A percentile compares a stretch with the other conserved stretches of the same genome.
Evolutionary conservation across 2,113 vertebrate genomes (phyloP).

Genomic region (Perca fluviatilis): DNA sequence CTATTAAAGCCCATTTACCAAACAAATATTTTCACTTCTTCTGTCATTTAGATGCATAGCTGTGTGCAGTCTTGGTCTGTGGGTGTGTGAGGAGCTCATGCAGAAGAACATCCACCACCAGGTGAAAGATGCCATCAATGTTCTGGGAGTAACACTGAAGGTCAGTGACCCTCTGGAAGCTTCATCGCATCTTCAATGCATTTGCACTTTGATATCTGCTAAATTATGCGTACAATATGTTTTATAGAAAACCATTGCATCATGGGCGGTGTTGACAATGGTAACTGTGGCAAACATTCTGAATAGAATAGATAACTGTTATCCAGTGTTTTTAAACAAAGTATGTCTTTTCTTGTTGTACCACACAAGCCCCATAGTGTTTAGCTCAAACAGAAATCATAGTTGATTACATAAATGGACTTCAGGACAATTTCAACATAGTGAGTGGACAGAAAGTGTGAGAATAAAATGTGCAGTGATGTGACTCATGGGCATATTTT

Average conservation of each 20-base stretch:
- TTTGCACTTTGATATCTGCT: background rate
- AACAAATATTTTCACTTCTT: background rate
- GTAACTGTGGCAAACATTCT: background rate
- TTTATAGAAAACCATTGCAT: background rate
- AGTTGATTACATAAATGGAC: slow-evolving; percentile 66
- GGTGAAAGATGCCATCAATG: slow-evolving; percentile 94
- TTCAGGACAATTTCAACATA: slow-evolving; percentile 60
- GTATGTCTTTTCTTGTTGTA: slow-evolving; percentile 21
- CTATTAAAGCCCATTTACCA: background rate
- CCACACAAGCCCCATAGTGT: slow-evolving; percentile 14
- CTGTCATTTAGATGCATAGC: slow-evolving; percentile 89
- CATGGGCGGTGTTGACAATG: background rate
- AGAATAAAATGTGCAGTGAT: slow-evolving; percentile 56
- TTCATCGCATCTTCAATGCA: background rate
- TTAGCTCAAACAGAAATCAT: slow-evolving; percentile 57
- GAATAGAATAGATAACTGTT: background rate
- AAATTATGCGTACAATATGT: background rate
- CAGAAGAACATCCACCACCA: slow-evolving; percentile 89
- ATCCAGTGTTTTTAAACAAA: slow-evolving; percentile 10
- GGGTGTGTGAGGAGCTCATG: slow-evolving; percentile 95
- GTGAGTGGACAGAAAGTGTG: slow-evolving; percentile 36
- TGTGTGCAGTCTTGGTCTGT: slow-evolving; percentile 94
- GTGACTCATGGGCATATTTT: slow-evolving; percentile 63
- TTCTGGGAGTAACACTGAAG: slow-evolving; percentile 97
- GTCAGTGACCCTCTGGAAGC: slow-evolving; percentile 75